Conservation (phyloP, 92 coral and sea anemone species). For the Muricea muricata region DNA sequence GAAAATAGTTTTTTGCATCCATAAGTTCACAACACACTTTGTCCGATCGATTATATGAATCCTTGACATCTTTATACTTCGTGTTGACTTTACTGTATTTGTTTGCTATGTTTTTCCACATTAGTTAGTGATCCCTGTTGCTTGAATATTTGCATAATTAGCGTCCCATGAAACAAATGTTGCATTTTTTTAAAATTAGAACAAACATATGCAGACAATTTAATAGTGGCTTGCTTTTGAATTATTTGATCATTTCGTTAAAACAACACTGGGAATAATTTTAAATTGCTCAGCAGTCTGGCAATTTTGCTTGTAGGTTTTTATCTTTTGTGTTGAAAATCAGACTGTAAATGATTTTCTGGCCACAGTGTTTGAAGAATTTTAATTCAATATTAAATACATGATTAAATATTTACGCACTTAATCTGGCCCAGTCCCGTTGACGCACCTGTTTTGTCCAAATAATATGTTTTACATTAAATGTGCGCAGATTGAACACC, state of each 20-base stretch:
- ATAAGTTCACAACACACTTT: too few species aligned
- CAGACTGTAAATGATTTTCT: too few species aligned
- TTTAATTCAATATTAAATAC: too few species aligned
- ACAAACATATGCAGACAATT: background rate
- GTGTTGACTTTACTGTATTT: background rate
- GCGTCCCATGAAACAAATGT: conserved; percentile 9
- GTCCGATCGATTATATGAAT: too few species aligned
- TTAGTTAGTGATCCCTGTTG: background rate
- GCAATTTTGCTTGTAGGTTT: background rate
- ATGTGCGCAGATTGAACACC: background rate
- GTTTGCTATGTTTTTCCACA: background rate
- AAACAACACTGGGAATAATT: background rate
- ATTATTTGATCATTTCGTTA: background rate
- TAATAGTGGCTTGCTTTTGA: background rate
- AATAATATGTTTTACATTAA: too few species aligned
- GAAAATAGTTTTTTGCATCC: too few species aligned
- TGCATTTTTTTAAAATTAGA: background rate
- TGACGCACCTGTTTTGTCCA: too few species aligned
- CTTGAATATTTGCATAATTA: conserved; percentile 33
- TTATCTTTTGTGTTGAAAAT: too few species aligned
- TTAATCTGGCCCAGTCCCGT: too few species aligned
- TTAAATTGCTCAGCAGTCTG: background rate
- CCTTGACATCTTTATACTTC: too few species aligned
- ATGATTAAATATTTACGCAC: too few species aligned
- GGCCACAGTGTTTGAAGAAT: too few species aligned